Percentiles rank a stretch among this genome's conserved stretches.
phyloP scores from a whole-genome alignment of 2,113 vertebrate genomes.

The Cryptotis parvus region DNA sequence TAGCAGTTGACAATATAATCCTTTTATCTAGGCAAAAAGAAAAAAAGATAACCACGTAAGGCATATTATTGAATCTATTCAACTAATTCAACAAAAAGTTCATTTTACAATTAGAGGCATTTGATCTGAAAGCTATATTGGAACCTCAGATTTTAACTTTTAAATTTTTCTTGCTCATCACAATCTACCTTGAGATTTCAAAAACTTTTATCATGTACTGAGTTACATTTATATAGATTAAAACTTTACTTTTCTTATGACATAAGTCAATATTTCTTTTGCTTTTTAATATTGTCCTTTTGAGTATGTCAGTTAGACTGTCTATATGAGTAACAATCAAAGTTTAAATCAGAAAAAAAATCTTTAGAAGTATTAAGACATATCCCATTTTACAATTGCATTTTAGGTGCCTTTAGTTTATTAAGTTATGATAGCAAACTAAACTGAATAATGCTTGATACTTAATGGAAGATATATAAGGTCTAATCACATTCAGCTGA shows the following conservation, averaged over 20 bases:
- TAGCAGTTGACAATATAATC: slow-evolving; percentile 39
- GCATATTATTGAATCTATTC: slow-evolving; percentile 36
- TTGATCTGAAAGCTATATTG: slow-evolving; percentile 24
- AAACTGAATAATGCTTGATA: slow-evolving; percentile 40
- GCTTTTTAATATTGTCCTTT: slow-evolving; percentile 45
- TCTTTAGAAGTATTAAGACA: slow-evolving; percentile 22
- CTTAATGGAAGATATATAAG: background rate
- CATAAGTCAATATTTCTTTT: slow-evolving; percentile 54
- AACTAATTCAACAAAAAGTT: slow-evolving; percentile 34
- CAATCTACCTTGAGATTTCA: slow-evolving; percentile 25
- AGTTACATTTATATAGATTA: slow-evolving; percentile 59
- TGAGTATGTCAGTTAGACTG: background rate
- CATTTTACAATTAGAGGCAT: slow-evolving; percentile 44
- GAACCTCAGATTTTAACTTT: slow-evolving; percentile 31
- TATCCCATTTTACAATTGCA: slow-evolving; percentile 12
- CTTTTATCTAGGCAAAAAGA: slow-evolving; percentile 1
- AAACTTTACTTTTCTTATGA: slow-evolving; percentile 55
- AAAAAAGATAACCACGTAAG: slow-evolving; percentile 31
- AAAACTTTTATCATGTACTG: background rate
- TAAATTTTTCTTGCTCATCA: slow-evolving; percentile 51
- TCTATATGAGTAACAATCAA: slow-evolving; percentile 68
- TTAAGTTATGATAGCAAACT: background rate
- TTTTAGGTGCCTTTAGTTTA: slow-evolving; percentile 51
- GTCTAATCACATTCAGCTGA: background rate
- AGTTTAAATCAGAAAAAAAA: slow-evolving; percentile 62